Percentiles rank a stretch among this genome's conserved stretches.
phyloP scores from a whole-genome alignment of 2,113 vertebrate species.

The Campylomormyrus tamandua region DNA sequence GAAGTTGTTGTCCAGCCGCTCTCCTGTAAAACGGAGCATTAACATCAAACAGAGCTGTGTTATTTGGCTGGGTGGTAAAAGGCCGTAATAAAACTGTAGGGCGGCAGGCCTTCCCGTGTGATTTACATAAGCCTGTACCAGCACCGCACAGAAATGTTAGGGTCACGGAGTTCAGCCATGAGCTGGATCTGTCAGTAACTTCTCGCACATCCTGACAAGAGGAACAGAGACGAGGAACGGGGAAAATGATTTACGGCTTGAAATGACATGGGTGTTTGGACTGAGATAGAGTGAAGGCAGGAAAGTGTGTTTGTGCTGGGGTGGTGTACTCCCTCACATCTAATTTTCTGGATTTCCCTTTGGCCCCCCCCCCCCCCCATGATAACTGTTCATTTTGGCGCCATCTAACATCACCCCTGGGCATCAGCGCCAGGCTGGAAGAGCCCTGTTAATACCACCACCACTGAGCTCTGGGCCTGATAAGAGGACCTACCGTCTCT shows the following conservation, averaged over 20 bases:
- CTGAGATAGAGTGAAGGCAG: not conserved
- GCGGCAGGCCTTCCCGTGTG: not conserved
- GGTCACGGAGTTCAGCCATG: constrained; percentile 24
- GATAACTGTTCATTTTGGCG: not conserved
- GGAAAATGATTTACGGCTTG: not conserved
- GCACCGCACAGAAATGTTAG: constrained; percentile 21
- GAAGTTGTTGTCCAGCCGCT: not conserved
- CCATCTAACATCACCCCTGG: not conserved
- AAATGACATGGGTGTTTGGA: not conserved
- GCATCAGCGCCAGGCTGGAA: not conserved
- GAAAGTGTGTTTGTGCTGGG: not conserved
- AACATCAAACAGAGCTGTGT: not conserved
- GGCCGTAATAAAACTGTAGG: not conserved
- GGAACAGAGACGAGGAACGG: not conserved
- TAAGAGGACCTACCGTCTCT: not conserved
- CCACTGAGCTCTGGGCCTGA: not conserved
- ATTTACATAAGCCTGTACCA: constrained; percentile 24
- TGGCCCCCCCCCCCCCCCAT: not conserved
- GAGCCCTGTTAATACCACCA: not conserved
- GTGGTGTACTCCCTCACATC: not conserved
- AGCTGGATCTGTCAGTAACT: constrained; percentile 16
- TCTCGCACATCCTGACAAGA: constrained; percentile 13
- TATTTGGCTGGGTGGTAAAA: constrained; percentile 6
- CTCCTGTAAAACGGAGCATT: constrained; percentile 3
- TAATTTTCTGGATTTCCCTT: not conserved